Conservation (phyloP, 2,113 vertebrate genomes). For the Bos javanicus region DNA sequence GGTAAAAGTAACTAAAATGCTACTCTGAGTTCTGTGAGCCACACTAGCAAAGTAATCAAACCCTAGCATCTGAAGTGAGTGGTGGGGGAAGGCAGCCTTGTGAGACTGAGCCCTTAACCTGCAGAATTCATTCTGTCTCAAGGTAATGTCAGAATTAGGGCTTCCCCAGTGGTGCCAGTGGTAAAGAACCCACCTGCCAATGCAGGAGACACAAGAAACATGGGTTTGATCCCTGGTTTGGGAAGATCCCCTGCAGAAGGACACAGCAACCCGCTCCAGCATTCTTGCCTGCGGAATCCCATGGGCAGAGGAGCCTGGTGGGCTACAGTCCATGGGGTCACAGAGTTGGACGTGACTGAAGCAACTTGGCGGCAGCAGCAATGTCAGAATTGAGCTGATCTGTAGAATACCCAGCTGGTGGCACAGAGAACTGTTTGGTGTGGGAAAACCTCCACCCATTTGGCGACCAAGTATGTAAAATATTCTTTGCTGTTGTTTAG, state of each 20-base stretch:
- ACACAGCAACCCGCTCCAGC: accelerated
- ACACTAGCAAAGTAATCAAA: background rate
- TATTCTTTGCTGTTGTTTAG: background rate
- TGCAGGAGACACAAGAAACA: background rate
- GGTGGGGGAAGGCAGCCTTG: background rate
- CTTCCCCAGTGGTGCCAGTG: background rate
- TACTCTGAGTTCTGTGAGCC: background rate
- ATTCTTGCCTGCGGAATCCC: background rate
- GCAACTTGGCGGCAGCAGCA: accelerated
- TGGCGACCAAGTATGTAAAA: background rate
- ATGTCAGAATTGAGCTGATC: background rate
- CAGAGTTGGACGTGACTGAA: background rate
- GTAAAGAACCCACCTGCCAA: background rate
- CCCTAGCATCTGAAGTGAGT: background rate
- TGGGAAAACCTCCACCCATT: background rate
- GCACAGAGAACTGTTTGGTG: background rate
- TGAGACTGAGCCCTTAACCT: background rate
- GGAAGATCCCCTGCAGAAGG: background rate
- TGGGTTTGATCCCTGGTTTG: background rate
- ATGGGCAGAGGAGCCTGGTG: background rate
- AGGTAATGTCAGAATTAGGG: background rate
- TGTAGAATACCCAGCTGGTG: too few species aligned
- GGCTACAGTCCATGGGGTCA: background rate
- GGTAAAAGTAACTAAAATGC: background rate
- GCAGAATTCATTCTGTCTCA: background rate